Conservation (phyloP, 2,113 vertebrate species). For the Orcinus orca region DNA sequence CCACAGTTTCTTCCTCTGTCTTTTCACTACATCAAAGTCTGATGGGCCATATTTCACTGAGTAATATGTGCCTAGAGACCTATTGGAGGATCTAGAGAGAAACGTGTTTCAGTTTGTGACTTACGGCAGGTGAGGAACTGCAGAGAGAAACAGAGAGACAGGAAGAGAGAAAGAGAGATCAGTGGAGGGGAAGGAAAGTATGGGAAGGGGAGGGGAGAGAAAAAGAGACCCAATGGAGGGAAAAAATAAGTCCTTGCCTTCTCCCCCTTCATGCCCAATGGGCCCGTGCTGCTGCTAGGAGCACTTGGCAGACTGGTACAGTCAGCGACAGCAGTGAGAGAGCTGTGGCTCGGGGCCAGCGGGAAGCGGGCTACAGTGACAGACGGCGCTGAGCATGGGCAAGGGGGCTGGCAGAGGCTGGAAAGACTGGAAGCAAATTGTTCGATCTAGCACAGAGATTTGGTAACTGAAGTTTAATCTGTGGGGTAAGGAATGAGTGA, state of each 20-base stretch:
- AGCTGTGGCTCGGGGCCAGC: background rate
- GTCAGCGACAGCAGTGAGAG: background rate
- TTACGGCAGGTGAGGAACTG: background rate
- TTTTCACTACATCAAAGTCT: constrained; percentile 59
- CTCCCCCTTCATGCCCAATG: background rate
- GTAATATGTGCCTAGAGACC: constrained; percentile 25
- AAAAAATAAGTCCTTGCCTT: background rate
- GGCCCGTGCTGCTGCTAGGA: background rate
- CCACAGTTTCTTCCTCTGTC: background rate
- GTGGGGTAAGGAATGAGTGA: background rate
- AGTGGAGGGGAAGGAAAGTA: background rate
- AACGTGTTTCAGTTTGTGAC: constrained; percentile 41
- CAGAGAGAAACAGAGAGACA: background rate
- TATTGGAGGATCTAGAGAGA: constrained; percentile 37
- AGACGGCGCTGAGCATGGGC: background rate
- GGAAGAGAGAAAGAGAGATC: background rate
- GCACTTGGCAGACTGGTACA: background rate
- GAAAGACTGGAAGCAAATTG: background rate
- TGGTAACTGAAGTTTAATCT: background rate
- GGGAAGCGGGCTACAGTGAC: background rate
- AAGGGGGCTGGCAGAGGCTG: background rate
- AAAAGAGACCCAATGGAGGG: background rate
- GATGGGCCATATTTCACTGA: background rate
- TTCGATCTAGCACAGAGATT: background rate
- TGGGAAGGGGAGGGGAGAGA: background rate